phyloP scores from a whole-genome alignment of 2,888 invertebrate genomes.

The Leucophenga montana region DNA sequence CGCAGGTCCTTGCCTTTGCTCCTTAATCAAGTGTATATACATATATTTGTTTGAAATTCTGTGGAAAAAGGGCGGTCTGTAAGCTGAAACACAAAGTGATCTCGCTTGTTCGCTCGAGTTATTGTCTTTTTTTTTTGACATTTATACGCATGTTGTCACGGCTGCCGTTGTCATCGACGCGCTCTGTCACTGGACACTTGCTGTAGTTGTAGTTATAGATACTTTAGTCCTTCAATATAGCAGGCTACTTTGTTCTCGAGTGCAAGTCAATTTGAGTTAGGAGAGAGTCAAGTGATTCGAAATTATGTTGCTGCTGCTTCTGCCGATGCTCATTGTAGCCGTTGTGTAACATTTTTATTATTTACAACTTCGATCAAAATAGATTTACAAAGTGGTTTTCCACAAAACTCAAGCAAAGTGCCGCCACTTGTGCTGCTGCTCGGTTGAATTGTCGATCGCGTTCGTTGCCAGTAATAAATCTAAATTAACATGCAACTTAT shows the following conservation, averaged over 20 bases:
- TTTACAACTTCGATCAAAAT: slow-evolving; percentile 60
- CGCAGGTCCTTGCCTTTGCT: slow-evolving; percentile 1
- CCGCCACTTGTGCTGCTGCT: slow-evolving; percentile 24
- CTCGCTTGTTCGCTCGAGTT: slow-evolving; percentile 4
- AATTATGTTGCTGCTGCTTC: slow-evolving; percentile 25
- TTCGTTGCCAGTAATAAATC: slow-evolving; percentile 44
- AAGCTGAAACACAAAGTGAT: slow-evolving; percentile 59
- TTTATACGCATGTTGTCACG: slow-evolving; percentile 24
- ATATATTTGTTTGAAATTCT: slow-evolving; percentile 47
- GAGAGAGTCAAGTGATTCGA: background rate
- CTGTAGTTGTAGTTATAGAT: background rate
- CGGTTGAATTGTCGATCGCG: background rate
- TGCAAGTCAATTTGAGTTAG: slow-evolving; percentile 1
- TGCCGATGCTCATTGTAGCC: slow-evolving; percentile 51
- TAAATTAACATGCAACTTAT: slow-evolving; percentile 51
- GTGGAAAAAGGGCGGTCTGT: slow-evolving; percentile 61
- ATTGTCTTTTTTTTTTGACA: slow-evolving; percentile 10
- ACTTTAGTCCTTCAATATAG: background rate
- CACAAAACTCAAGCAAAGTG: slow-evolving; percentile 26
- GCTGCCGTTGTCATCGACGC: background rate
- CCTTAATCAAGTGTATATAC: background rate
- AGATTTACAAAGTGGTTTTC: slow-evolving; percentile 51
- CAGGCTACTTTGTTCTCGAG: slow-evolving; percentile 17
- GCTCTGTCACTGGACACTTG: slow-evolving; percentile 12
- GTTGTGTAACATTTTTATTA: slow-evolving; percentile 55